phyloP scores from a whole-genome alignment of 2,797 vertebrate genomes.

The Eulemur albifrons region DNA sequence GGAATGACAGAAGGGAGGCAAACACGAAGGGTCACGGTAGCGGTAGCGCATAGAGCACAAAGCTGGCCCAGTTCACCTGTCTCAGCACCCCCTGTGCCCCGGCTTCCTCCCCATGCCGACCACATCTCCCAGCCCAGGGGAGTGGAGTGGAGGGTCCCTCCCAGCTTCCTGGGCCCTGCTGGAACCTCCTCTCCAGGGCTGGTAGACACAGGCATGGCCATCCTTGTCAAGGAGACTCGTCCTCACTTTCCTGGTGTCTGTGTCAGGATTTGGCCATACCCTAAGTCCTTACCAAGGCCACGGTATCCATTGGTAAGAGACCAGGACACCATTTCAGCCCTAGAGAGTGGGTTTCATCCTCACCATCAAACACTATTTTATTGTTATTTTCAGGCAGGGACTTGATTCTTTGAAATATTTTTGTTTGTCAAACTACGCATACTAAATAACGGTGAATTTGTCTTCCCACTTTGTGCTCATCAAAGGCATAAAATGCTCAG shows the following conservation, averaged over 20 bases:
- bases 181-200: neutral
- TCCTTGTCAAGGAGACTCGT: neutral
- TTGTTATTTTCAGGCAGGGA: neutral
- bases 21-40: neutral
- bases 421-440: neutral
- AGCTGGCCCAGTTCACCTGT: neutral
- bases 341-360: neutral
- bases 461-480: neutral
- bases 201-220: neutral
- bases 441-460: conserved; percentile 12
- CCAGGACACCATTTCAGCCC: neutral
- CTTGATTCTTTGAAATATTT: conserved; percentile 18
- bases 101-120: neutral
- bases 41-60: neutral
- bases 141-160: neutral
- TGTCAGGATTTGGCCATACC: neutral
- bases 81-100: neutral
- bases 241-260: neutral
- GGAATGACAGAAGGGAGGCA: neutral
- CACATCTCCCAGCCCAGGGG: neutral
- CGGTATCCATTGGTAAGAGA: neutral
- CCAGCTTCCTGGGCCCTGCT: neutral
- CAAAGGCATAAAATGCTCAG: neutral
- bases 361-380: neutral
- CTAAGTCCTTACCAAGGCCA: neutral